Evolutionary conservation across 1,140 invertebrate species (phyloP).

Genomic region (Drosophila sulfurigaster): DNA sequence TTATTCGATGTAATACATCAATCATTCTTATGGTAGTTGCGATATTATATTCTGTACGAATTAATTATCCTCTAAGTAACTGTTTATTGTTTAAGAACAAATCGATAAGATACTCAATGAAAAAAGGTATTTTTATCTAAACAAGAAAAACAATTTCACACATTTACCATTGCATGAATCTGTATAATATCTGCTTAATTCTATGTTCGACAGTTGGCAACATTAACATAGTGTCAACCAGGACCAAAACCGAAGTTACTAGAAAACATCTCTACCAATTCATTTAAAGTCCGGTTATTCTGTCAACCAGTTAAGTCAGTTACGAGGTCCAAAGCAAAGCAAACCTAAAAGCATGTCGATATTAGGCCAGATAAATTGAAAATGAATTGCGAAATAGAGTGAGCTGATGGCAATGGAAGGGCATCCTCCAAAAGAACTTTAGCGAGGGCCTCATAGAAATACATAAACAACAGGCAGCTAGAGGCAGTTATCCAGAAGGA

Average conservation of each 20-base stretch:
- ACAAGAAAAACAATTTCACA: not conserved
- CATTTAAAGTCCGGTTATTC: constrained; percentile 37
- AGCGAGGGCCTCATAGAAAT: constrained; percentile 51
- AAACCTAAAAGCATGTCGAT: constrained; percentile 74
- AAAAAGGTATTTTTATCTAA: no score
- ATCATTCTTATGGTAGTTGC: no score
- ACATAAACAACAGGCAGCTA: constrained; percentile 47
- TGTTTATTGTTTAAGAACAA: no score
- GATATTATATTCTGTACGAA: no score
- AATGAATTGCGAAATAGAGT: constrained; percentile 72
- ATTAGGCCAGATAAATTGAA: constrained; percentile 83
- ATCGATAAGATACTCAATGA: no score
- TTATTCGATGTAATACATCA: no score
- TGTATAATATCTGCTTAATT: constrained; percentile 10
- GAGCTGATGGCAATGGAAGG: not conserved
- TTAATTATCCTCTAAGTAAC: no score
- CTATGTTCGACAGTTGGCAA: constrained; percentile 9
- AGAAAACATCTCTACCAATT: constrained; percentile 16
- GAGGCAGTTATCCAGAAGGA: not conserved
- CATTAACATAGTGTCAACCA: not conserved
- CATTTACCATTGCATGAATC: no score
- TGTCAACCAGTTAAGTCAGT: constrained; percentile 58
- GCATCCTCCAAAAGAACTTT: constrained; percentile 12
- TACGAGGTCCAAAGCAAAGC: constrained; percentile 31
- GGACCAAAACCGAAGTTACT: not conserved